Evolutionary conservation across 2,113 vertebrate species (phyloP).

Genomic region (Rhegmatorhina hoffmannsi): DNA sequence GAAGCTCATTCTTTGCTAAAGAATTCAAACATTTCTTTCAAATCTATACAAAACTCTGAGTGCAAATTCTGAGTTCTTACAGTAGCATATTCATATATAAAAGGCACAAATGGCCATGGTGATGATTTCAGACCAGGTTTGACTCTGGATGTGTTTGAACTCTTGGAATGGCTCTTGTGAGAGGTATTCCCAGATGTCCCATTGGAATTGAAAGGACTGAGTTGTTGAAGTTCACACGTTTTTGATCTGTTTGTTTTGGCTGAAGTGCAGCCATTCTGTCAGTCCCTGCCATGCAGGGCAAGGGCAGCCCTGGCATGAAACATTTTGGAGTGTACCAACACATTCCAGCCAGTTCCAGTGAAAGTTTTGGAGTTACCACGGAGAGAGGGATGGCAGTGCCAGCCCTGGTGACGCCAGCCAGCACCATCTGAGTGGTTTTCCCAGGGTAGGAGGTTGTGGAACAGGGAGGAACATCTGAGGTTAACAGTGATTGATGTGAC

Average conservation of each 20-base stretch:
- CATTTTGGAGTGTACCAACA: accelerated
- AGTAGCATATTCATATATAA: neutral
- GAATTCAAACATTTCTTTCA: neutral
- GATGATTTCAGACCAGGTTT: neutral
- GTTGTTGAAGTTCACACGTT: neutral
- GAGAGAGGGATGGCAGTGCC: neutral
- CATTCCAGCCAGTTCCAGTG: accelerated
- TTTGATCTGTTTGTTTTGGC: neutral
- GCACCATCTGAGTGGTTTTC: accelerated
- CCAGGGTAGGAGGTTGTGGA: neutral
- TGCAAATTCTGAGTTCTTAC: neutral
- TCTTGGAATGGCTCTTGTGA: neutral
- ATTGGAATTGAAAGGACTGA: neutral
- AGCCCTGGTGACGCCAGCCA: neutral
- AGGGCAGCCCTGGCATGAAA: neutral
- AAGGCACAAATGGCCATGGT: neutral
- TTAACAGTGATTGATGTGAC: neutral
- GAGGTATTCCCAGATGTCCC: neutral
- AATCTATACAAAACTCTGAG: neutral
- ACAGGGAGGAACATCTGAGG: neutral
- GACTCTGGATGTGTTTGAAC: neutral
- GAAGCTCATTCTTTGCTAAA: neutral
- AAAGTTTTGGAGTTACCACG: accelerated
- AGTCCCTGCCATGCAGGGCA: neutral
- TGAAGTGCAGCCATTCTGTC: neutral